Evolutionary conservation across 2,888 invertebrate genomes (phyloP), one percentile per base, ranked within the genome.

Genomic region (Pristionchus arcanus): DNA sequence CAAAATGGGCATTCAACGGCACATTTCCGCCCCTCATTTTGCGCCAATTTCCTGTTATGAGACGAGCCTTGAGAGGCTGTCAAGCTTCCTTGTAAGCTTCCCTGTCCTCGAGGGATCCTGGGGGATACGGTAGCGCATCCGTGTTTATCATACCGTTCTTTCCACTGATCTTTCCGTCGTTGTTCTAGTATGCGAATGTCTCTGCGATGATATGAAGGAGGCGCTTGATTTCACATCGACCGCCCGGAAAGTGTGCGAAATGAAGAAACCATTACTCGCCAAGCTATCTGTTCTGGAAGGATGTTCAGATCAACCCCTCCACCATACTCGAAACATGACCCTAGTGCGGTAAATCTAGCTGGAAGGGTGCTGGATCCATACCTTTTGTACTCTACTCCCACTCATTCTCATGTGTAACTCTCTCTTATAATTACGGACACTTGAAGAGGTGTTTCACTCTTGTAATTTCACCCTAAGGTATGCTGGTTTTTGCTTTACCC

Each of bases 1-100:
- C 53, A 53, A 81, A 81, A 81, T 81, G 81, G n/a, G 81, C 81
- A 81, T 81, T 81, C n/a, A n/a, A 42, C 81, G 81, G n/a, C 42
- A 16, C 81, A 19, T 81, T 81, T 81, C 81, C 81, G 42, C 81
- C 7, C 5, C 49, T 81, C 81, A 81, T 81, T 81, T 81, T 81
- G 42, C 37, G 81, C 81, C 81, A 81, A 81, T 81, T 81, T 81
- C 81, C 81, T 81, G 81, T 81, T 77, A 31, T 81, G 74, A 34
- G 77, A 49, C 31, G n/a, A 42, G 81, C 81, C 15, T 28, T 49
- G 49, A 37, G 37, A 25, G n/a, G 1, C 37, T 74, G 74, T 13
- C 21, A 25, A 34, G 74, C 74, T 74, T 34, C 74, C 37, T 63
- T 63, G 74, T 37, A 37, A 74, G 74, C 37, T 21, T 37, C 37